phyloP scores from a whole-genome alignment of 2,888 invertebrate species.

The Acrobasis suavella region DNA sequence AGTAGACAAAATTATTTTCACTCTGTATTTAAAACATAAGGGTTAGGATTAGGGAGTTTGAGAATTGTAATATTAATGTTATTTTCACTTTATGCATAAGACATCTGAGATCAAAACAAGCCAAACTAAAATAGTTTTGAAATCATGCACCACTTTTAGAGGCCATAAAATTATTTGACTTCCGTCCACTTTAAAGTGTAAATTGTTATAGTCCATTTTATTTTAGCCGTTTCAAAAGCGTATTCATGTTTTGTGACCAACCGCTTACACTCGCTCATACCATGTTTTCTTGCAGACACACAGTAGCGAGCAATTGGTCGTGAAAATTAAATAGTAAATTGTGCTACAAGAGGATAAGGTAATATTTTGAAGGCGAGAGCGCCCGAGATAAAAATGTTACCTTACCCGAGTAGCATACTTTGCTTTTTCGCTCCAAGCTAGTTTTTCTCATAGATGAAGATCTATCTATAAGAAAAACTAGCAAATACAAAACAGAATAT shows the following conservation, averaged over 20 bases:
- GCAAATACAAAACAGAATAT: too few species aligned
- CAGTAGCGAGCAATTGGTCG: not conserved
- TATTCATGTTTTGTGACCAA: slow-evolving; percentile 57
- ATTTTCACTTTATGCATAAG: not conserved
- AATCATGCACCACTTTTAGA: slow-evolving; percentile 40
- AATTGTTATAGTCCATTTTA: slow-evolving; percentile 63
- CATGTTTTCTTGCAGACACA: slow-evolving; percentile 19
- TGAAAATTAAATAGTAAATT: too few species aligned
- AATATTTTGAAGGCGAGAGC: too few species aligned
- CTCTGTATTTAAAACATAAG: too few species aligned
- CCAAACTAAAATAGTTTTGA: slow-evolving; percentile 12
- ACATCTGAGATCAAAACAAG: slow-evolving; percentile 6
- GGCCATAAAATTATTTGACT: slow-evolving; percentile 59
- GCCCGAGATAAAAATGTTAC: too few species aligned
- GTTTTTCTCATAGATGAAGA: too few species aligned
- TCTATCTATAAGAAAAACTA: too few species aligned
- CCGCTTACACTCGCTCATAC: not conserved
- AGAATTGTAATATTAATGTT: not conserved
- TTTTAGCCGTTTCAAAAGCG: slow-evolving; percentile 64
- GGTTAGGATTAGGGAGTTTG: not conserved
- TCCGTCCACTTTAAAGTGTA: slow-evolving; percentile 63
- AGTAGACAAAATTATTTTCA: too few species aligned
- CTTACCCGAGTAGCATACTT: too few species aligned
- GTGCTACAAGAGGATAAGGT: too few species aligned
- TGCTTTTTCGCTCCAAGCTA: too few species aligned